Base-by-base conservation (phyloP, 2,888 invertebrate genomes). In the Aleiodes leptofemur region DNA sequence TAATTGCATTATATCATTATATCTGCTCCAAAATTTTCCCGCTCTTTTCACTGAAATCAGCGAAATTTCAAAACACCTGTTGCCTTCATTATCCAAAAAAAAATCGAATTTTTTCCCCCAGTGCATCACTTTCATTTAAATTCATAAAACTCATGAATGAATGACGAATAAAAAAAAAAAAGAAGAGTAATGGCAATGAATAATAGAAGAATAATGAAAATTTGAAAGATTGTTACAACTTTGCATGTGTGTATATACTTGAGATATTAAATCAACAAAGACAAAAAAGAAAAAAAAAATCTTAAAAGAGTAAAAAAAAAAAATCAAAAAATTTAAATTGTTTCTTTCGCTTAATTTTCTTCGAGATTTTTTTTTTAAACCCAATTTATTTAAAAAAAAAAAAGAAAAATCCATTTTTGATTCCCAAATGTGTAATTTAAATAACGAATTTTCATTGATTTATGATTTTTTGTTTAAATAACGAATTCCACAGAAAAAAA, bases 171-270 rank as follows among this genome's bases (percentile, higher is more conserved):
- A 23, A 5, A 43, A 23, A 64, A 64, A 43, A 61, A 64, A 43
- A 16, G 48, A 9, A 14, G 48, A 9, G 48, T 64, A 64, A 43
- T 64, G 43, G 14, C 50, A 70, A 71, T 73, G 71, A 77, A 72
- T 29, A 61, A 73, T 71, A 72, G 66, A 69, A 77, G 56, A 66
- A 74, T 77, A 61, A 38, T 43, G 43, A 64, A 64, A 73, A 77
- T 74, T 55, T 29, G 59, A 74, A 74, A 64, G 84, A 85, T 87
- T 87, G 85, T 87, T 87, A 78, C 78, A 83, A 85, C 83, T 86
- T 43, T 86, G 87, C 83, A 83, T 86, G 88, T 83, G 84, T 88
- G 88, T 88, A 88, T 84, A 89, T 89, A 86, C 84, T 87, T 88
- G 43, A 43, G 43, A 43, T 43, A 43, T 43, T 43, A 43, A 43